A percentile compares a stretch with the other conserved stretches of the same genome.
Evolutionary conservation across 2,113 vertebrate genomes (phyloP).

Genomic region (Sinocyclocheilus anophthalmus): DNA sequence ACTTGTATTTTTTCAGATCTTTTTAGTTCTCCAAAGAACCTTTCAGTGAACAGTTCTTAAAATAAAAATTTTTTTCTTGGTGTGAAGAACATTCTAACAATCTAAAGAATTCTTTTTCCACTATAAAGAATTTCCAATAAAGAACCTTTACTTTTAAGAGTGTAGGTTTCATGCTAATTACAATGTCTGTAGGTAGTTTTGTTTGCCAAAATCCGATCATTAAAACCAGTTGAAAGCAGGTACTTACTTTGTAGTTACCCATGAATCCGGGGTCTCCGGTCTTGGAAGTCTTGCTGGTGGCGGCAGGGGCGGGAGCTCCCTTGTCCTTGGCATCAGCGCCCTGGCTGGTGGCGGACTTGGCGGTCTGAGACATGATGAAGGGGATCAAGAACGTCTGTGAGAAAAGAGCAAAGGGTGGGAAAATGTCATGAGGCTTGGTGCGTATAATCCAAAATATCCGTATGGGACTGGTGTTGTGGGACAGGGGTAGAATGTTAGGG

Average conservation of each 20-base stretch:
- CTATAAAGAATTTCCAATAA: not conserved
- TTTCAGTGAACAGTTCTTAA: no score
- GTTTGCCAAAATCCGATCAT: not conserved
- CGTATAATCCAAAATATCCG: not conserved
- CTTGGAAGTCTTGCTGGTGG: slow-evolving; percentile 80
- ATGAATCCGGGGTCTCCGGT: slow-evolving; percentile 75
- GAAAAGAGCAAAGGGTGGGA: slow-evolving; percentile 33
- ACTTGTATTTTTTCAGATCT: no score
- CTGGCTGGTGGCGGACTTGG: slow-evolving; percentile 79
- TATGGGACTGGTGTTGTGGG: not conserved
- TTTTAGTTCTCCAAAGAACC: no score
- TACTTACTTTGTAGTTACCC: slow-evolving; percentile 87
- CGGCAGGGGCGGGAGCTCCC: slow-evolving; percentile 71
- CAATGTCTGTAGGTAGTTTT: not conserved
- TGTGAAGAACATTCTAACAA: no score
- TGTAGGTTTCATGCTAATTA: not conserved
- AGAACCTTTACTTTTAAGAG: not conserved
- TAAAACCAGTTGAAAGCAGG: not conserved
- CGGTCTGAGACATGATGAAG: slow-evolving; percentile 86
- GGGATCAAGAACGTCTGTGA: slow-evolving; percentile 65
- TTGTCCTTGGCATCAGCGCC: slow-evolving; percentile 84
- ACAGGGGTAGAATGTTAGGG: slow-evolving; percentile 14
- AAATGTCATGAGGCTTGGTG: slow-evolving; percentile 21
- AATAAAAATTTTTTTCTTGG: no score
- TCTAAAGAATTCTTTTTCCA: not conserved